These are phyloP conservation scores for Clupea harengus DNA, from an alignment of 2,113 vertebrate species.

Conservation along the genomic window DNA sequence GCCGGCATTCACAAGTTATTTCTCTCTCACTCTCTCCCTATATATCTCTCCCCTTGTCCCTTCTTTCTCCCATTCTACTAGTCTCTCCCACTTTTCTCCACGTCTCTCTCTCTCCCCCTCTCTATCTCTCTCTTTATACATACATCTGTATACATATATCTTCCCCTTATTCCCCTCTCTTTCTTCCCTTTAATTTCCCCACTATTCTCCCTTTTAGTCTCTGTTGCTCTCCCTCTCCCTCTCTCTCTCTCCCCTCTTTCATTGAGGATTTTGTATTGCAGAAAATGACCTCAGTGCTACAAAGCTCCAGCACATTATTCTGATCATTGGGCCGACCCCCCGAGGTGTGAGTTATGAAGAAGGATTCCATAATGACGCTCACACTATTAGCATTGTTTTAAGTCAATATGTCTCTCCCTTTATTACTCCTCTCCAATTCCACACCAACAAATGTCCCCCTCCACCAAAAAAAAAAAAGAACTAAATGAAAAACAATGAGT, in stretches of 20 bases:
- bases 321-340: slow-evolving; percentile 94
- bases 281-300: slow-evolving; percentile 88
- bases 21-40: slow-evolving; percentile 23
- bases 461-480: slow-evolving; percentile 31
- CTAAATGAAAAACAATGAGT: slow-evolving; percentile 17
- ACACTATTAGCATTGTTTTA: slow-evolving; percentile 91
- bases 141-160: neutral
- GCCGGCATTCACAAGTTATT: slow-evolving; percentile 83
- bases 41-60: neutral
- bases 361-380: slow-evolving; percentile 94
- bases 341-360: slow-evolving; percentile 91
- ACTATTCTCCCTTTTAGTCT: slow-evolving; percentile 3
- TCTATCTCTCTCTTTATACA: slow-evolving; percentile 33
- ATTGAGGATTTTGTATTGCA: slow-evolving; percentile 93
- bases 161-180: neutral
- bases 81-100: slow-evolving; percentile 49
- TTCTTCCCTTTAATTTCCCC: neutral
- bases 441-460: slow-evolving; percentile 63
- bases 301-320: slow-evolving; percentile 93
- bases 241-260: slow-evolving; percentile 50
- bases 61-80: neutral
- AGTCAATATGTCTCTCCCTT: slow-evolving; percentile 80
- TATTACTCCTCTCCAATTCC: slow-evolving; percentile 66
- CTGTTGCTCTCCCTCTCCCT: slow-evolving; percentile 36
- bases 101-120: slow-evolving; percentile 36